Conservation (phyloP, 2,797 vertebrate species). For the Sebastes variabilis region DNA sequence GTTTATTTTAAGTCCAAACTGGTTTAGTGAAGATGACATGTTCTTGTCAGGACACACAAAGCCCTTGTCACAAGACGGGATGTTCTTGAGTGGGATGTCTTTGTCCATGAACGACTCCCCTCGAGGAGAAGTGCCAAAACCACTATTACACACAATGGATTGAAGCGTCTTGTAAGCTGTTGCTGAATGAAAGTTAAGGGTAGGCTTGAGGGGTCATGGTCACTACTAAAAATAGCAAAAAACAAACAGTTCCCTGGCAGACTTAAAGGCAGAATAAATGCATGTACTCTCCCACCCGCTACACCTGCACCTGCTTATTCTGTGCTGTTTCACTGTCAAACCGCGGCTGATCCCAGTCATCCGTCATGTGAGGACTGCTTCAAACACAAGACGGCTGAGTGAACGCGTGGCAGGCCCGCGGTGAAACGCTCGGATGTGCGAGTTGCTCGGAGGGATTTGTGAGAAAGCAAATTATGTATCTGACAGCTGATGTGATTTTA, state of each 20-base stretch:
- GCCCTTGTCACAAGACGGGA: neutral
- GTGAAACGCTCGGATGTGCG: conserved; percentile 4
- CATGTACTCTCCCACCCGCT: neutral
- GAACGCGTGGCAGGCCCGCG: neutral
- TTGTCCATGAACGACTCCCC: neutral
- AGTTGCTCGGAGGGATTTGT: conserved; percentile 29
- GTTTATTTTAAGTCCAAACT: neutral
- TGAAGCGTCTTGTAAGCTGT: neutral
- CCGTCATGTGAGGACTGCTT: conserved; percentile 14
- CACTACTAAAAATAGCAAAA: neutral
- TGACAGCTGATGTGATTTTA: conserved; percentile 51
- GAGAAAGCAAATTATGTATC: conserved; percentile 37
- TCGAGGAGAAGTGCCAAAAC: neutral
- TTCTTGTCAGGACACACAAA: neutral
- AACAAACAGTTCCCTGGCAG: neutral
- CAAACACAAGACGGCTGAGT: conserved; percentile 8
- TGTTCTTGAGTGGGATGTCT: neutral
- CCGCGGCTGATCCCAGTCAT: conserved; percentile 18
- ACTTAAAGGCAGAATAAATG: neutral
- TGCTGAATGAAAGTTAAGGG: neutral
- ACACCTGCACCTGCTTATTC: conserved; percentile 18
- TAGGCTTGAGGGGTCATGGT: neutral
- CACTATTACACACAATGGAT: neutral
- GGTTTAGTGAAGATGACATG: neutral
- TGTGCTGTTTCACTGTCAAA: conserved; percentile 2